These are phyloP conservation scores for Oscheius myriophilus DNA, from an alignment of 2,888 invertebrate species.

Conservation along the genomic window DNA sequence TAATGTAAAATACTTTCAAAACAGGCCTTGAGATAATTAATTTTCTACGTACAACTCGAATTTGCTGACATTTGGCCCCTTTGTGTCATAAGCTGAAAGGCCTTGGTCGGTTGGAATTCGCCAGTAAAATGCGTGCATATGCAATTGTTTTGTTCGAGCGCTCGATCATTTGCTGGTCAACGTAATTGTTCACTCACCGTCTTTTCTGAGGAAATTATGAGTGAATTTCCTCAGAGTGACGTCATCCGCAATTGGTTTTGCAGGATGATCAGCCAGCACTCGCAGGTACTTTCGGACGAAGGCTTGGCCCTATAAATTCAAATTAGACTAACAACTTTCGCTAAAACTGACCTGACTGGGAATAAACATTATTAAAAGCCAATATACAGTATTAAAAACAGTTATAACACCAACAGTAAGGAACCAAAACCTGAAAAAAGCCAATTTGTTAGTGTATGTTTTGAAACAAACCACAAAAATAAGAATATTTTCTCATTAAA, in stretches of 20 bases:
- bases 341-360: conserved; percentile 64
- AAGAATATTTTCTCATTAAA: conserved; percentile 69
- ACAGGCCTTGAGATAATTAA: too few species aligned
- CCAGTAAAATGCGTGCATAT: too few species aligned
- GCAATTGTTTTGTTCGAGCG: background rate
- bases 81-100: conserved; percentile 1
- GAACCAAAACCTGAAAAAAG: conserved; percentile 68
- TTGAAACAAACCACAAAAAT: conserved; percentile 47
- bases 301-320: conserved; percentile 61
- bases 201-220: conserved; percentile 69
- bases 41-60: too few species aligned
- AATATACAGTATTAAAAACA: conserved; percentile 68
- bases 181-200: conserved; percentile 30
- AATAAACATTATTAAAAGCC: conserved; percentile 70
- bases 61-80: background rate
- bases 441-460: background rate
- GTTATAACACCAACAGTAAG: conserved; percentile 69
- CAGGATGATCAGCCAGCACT: conserved; percentile 69
- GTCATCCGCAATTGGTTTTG: conserved; percentile 69
- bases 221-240: conserved; percentile 69
- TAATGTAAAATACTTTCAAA: too few species aligned
- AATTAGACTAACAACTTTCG: background rate
- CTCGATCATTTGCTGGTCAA: conserved; percentile 1
- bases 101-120: too few species aligned
- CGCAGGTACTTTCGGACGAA: conserved; percentile 70